Percentiles rank a stretch among this genome's conserved stretches.
phyloP scores from a whole-genome alignment of 2,888 invertebrate genomes.

The Drosophila multiciliata region DNA sequence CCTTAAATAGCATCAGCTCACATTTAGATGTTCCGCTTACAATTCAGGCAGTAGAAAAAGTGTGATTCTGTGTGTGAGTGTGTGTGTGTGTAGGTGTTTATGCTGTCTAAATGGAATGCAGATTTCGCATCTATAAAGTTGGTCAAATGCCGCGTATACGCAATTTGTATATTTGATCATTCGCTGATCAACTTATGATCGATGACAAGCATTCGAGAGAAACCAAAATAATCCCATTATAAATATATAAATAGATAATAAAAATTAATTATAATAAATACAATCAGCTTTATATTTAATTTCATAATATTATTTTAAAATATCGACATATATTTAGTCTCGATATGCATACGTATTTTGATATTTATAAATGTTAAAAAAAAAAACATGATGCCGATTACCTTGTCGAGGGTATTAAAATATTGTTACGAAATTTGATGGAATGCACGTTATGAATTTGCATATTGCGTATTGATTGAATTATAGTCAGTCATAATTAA shows the following conservation, averaged over 20 bases:
- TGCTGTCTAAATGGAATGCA: slow-evolving; percentile 31
- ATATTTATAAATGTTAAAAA: neutral
- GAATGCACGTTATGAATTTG: slow-evolving; percentile 5
- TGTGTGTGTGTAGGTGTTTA: slow-evolving; percentile 24
- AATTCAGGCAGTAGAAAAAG: slow-evolving; percentile 24
- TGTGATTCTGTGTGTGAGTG: slow-evolving; percentile 6
- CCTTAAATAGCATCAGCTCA: slow-evolving; percentile 23
- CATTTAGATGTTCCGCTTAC: slow-evolving; percentile 42
- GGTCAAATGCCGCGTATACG: slow-evolving; percentile 47
- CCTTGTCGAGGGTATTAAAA: slow-evolving; percentile 12
- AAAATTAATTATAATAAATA: neutral
- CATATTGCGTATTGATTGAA: neutral
- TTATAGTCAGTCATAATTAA: neutral
- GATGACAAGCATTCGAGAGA: neutral
- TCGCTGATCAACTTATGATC: neutral
- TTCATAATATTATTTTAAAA: neutral
- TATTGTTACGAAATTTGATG: slow-evolving; percentile 5
- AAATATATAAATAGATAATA: neutral
- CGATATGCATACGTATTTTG: neutral
- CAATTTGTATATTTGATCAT: slow-evolving; percentile 1
- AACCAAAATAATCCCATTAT: neutral
- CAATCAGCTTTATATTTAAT: neutral
- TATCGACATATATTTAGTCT: neutral
- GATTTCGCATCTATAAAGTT: slow-evolving; percentile 27
- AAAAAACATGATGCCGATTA: slow-evolving; percentile 4